Evolutionary conservation across 2,113 vertebrate genomes (phyloP), one percentile per base, ranked within the genome.

Genomic region (Melanerpes aurifrons): DNA sequence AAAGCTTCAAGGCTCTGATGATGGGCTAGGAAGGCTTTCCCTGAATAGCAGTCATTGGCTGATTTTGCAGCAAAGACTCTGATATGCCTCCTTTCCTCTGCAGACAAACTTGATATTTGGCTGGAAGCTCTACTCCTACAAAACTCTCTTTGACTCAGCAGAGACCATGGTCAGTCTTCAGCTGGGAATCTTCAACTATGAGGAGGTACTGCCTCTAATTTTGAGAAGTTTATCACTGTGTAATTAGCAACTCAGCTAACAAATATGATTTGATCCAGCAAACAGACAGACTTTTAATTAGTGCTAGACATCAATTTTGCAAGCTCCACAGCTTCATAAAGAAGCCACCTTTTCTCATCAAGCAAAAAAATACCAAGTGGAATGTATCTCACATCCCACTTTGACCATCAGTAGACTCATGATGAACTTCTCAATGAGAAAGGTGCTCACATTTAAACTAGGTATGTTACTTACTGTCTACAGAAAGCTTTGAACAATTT

Each of bases 151-250:
- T 61, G 98, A 99, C 74, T 98, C 99, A 1, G 98, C 98, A 71
- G 98, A 98, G 97, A 99, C 98, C 21, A 98, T 99, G 97, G 97
- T 99, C 96, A 99, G 98, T 94, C 98, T 99, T 94, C 99, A 99
- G 96, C 96, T 99, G 71, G 99, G 99, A 75, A 99, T 99, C 96
- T 99, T 99, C 97, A 99, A 99, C 97, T 99, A 99, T 2, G 98
- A 99, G 54, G 99, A 99, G 98, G 99, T 99, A 97, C 28, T 4
- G 61, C 12, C 58, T 69, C 17, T 86, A 12, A 56, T 54, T 73
- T n/a, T 86, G 54, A 71, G 15, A 93, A 21, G 6, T 37, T 84
- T 77, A 28, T 84, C 31, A 15, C 43, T 12, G 9, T 48, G 10
- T 40, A 68, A 28, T 32, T 87, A 47, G 15, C 20, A 56, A 15